Base-by-base conservation (phyloP, 1,140 invertebrate genomes). In the Pantala flavescens region DNA sequence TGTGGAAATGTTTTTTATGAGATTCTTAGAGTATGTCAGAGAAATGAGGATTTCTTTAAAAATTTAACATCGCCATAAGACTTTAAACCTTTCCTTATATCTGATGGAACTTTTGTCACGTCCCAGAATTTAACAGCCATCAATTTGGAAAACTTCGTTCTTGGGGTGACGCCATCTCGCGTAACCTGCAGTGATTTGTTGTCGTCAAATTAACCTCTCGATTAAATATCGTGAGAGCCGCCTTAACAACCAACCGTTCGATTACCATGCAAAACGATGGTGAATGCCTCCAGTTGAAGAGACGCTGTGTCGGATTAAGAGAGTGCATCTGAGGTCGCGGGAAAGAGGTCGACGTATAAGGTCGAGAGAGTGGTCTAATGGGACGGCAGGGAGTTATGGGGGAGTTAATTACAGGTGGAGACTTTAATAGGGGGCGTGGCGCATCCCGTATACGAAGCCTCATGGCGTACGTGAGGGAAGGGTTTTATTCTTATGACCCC, bases 151-250 rank as follows among this genome's bases (percentile, higher is more conserved):
- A 9, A 36, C 28, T 36, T 36, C 28, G 9, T 36, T 9, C 9
- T 9, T 2, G 2, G 28, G 28, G 28, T 36, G 28, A 36, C 28
- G 28, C 28, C 28, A 36, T 36, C 28, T 5, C 28, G 28, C 28
- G 28, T 36, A 63, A 21, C 49, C 12, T 19, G 49, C 49, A 14
- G 49, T 63, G 12, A 63, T 63, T 63, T 63, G 49, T 63, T 63
- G 49, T 63, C 49, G 49, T 21, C 49, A 63, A 63, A 63, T 63
- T 63, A 63, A 63, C 49, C 49, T 63, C n/a, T 63, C 49, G 49
- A 63, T 63, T 63, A 19, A 63, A 63, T 63, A 63, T 63, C 49
- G n/a, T 9, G 28, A 36, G 28, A 12, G 12, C 49, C 12, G n/a
- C n/a, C 12, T 21, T 63, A 19, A 63, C 12, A 63, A 5, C 28